phyloP scores from a whole-genome alignment of 35 echinoderm and acorn worm genomes.

The Hemicentrotus pulcherrimus region DNA sequence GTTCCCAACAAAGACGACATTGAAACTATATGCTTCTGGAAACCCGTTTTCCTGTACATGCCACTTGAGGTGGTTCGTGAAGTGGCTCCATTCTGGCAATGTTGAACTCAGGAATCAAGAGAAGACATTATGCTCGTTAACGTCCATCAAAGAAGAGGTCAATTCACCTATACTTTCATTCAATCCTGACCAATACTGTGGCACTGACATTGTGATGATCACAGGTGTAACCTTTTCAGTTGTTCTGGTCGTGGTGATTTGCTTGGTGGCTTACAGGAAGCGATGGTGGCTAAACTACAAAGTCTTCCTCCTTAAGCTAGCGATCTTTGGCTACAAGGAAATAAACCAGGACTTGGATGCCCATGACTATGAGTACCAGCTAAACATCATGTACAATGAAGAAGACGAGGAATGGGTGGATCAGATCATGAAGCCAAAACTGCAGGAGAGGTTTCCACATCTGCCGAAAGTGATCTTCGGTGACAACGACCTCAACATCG shows the following conservation, averaged over 20 bases:
- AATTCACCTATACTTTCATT: neutral
- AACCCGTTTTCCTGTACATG: constrained; percentile 21
- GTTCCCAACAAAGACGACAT: neutral
- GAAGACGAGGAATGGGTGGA: neutral
- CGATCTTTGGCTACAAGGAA: neutral
- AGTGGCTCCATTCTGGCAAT: neutral
- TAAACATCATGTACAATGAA: neutral
- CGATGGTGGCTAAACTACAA: constrained; percentile 39
- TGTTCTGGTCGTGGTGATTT: neutral
- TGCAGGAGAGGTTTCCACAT: constrained; percentile 5
- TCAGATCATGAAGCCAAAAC: neutral
- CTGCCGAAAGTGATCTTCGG: neutral
- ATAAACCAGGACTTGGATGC: neutral
- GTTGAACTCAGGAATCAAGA: neutral
- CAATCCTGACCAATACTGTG: neutral
- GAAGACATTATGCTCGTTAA: neutral
- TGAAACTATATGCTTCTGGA: neutral
- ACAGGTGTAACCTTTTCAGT: neutral
- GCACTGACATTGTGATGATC: neutral
- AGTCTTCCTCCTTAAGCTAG: constrained; percentile 25
- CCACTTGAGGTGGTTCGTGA: neutral
- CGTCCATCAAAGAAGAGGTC: neutral
- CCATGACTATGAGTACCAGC: constrained; percentile 1
- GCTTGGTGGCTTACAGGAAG: neutral
- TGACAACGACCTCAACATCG: constrained; percentile 14